These are phyloP conservation scores for Struthio camelus DNA, from an alignment of 2,113 vertebrate species.

Conservation along the genomic window DNA sequence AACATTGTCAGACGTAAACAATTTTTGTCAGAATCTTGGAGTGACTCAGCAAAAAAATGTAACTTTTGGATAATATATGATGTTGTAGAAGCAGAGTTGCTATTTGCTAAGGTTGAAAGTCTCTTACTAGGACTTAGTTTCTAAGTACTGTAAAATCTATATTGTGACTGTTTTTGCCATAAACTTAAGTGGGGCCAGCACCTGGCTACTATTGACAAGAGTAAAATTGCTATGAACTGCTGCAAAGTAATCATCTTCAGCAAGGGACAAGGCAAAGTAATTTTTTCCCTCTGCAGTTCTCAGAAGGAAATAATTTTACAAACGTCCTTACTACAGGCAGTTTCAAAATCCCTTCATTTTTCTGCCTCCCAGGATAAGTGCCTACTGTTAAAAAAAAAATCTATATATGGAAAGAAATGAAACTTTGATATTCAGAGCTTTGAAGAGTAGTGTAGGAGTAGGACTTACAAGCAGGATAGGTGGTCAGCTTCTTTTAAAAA, in stretches of 20 bases:
- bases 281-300: background rate
- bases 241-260: background rate
- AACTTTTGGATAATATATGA: background rate
- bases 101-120: background rate
- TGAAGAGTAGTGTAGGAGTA: rapidly evolving
- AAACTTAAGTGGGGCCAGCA: background rate
- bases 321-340: background rate
- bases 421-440: background rate
- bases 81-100: background rate
- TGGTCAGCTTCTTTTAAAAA: background rate
- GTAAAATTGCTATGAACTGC: background rate
- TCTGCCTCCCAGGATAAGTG: background rate
- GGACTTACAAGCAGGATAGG: background rate
- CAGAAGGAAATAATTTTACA: background rate
- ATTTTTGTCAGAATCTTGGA: background rate
- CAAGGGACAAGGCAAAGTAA: background rate
- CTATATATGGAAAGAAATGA: background rate
- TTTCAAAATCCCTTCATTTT: background rate
- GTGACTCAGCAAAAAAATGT: background rate
- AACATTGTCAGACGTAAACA: background rate
- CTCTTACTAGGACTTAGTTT: background rate
- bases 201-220: background rate
- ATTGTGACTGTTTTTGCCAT: background rate
- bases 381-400: background rate
- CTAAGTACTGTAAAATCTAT: background rate